These are phyloP conservation scores for Melanostoma scalare DNA, from an alignment of 2,888 invertebrate genomes.

Conservation along the genomic window DNA sequence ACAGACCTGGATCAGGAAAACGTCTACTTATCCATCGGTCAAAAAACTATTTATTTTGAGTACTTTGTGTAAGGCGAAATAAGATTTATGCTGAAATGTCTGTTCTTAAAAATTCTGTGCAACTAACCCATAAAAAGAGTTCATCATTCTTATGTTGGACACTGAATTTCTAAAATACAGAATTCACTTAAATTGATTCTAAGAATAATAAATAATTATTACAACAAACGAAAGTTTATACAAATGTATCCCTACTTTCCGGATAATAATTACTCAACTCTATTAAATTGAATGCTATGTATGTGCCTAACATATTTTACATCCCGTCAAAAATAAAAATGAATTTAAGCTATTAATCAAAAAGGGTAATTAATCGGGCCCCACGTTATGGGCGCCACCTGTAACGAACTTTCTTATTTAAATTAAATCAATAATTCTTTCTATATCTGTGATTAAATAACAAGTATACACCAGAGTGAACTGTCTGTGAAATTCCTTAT, in stretches of 20 bases:
- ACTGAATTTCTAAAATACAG: background rate
- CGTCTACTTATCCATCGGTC: too few species aligned
- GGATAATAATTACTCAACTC: background rate
- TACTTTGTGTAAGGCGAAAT: too few species aligned
- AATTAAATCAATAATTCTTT: too few species aligned
- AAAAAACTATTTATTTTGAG: too few species aligned
- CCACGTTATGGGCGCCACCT: constrained; percentile 12
- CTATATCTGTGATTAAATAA: too few species aligned
- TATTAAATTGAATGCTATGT: background rate
- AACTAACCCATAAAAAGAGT: too few species aligned
- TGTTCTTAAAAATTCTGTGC: too few species aligned
- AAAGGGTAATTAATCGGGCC: constrained; percentile 2
- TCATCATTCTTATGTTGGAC: background rate
- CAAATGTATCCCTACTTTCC: background rate
- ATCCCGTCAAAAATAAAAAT: background rate
- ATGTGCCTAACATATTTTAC: background rate
- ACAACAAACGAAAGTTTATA: constrained; percentile 1
- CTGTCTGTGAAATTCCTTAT: too few species aligned
- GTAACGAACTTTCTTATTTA: too few species aligned
- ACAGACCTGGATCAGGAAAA: too few species aligned
- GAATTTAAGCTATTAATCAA: background rate
- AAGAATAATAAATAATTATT: background rate
- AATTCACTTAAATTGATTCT: background rate
- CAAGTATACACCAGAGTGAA: too few species aligned
- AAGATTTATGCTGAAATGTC: too few species aligned